Percentiles rank a stretch among this genome's conserved stretches.
Evolutionary conservation across 2,888 invertebrate species (phyloP).

Genomic region (Julus scandinavius): DNA sequence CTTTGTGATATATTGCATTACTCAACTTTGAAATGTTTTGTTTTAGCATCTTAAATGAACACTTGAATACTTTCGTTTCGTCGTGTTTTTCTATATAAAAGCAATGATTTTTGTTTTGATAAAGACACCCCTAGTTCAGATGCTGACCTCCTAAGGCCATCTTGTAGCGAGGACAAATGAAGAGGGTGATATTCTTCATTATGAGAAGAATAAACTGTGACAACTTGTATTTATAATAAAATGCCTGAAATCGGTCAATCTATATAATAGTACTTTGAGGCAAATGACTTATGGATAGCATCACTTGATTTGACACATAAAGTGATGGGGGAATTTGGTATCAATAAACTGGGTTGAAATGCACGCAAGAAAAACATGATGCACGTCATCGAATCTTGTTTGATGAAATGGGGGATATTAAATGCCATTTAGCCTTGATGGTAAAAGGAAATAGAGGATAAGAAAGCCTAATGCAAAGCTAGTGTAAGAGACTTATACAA

Average conservation of each 20-base stretch:
- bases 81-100: not conserved
- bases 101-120: not conserved
- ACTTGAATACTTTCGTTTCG: not conserved
- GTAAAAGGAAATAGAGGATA: not conserved
- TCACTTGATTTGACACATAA: slow-evolving; percentile 28
- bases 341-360: not conserved
- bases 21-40: not conserved
- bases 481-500: not conserved
- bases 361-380: slow-evolving; percentile 6
- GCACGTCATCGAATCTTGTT: not conserved
- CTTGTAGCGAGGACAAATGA: not conserved
- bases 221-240: not conserved
- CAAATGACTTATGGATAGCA: slow-evolving; percentile 33
- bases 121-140: not conserved
- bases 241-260: slow-evolving; percentile 29
- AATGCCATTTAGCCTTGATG: not conserved
- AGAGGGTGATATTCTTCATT: not conserved
- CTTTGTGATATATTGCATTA: not conserved
- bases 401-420: not conserved
- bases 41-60: not conserved
- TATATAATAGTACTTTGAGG: not conserved
- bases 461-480: not conserved
- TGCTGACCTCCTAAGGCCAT: not conserved
- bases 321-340: slow-evolving; percentile 37
- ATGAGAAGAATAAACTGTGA: not conserved